These are phyloP conservation scores for Prosapia bicincta DNA, from an alignment of 2,888 invertebrate species.

Conservation along the genomic window DNA sequence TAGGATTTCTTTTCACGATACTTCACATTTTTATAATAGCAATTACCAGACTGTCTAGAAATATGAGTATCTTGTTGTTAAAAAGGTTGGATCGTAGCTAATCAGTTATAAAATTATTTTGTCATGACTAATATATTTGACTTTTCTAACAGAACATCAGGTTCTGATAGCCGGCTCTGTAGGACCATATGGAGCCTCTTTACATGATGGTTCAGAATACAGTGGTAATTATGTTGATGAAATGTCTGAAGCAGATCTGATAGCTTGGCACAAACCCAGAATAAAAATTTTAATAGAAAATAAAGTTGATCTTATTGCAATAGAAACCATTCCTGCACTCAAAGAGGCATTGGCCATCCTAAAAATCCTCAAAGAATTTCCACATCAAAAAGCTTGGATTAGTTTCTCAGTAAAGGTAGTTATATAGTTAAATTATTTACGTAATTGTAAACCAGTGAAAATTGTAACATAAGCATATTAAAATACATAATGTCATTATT, in stretches of 20 bases:
- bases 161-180: constrained; percentile 78
- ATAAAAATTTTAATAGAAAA: constrained; percentile 73
- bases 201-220: constrained; percentile 91
- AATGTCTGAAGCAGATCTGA: constrained; percentile 61
- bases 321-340: constrained; percentile 90
- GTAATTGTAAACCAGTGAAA: too few species aligned
- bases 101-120: too few species aligned
- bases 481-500: too few species aligned
- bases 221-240: constrained; percentile 75
- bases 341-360: constrained; percentile 80
- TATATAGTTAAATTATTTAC: background rate
- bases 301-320: constrained; percentile 80
- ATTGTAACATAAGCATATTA: too few species aligned
- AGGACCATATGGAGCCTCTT: constrained; percentile 88
- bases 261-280: constrained; percentile 81
- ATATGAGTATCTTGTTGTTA: too few species aligned
- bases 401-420: constrained; percentile 80
- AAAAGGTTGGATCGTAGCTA: too few species aligned
- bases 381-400: constrained; percentile 80
- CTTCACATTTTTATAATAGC: too few species aligned
- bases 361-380: constrained; percentile 74
- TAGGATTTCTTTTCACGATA: too few species aligned
- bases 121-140: too few species aligned
- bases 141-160: constrained; percentile 6
- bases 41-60: too few species aligned